phyloP scores from a whole-genome alignment of 2,113 vertebrate genomes.

The Microcebus murinus region DNA sequence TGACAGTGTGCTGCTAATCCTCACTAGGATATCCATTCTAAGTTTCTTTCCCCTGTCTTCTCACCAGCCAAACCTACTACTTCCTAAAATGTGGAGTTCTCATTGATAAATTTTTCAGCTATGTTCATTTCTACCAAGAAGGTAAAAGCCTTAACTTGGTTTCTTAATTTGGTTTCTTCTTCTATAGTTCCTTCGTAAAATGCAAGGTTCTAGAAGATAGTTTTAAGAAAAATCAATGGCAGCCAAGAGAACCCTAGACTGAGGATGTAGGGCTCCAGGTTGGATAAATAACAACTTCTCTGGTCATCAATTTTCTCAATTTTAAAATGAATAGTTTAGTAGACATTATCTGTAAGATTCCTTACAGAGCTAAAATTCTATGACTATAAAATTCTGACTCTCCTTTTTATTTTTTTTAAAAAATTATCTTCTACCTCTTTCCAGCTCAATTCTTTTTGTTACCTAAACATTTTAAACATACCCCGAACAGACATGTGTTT shows the following conservation, averaged over 20 bases:
- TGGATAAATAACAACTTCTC: not conserved
- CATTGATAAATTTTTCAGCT: not conserved
- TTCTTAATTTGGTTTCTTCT: not conserved
- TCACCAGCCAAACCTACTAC: not conserved
- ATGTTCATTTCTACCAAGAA: not conserved
- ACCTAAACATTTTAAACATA: conserved; percentile 34
- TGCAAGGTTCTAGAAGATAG: not conserved
- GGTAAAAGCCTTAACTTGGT: not conserved
- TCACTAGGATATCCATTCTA: not conserved
- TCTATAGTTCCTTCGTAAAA: not conserved
- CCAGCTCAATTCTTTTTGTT: not conserved
- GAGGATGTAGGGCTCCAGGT: not conserved
- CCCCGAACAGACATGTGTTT: conserved; percentile 39
- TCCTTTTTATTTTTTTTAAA: not conserved
- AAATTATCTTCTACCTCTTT: not conserved
- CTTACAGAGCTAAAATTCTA: not conserved
- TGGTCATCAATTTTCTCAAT: not conserved
- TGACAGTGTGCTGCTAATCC: not conserved
- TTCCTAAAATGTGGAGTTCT: not conserved
- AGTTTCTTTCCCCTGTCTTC: not conserved
- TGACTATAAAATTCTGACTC: not conserved
- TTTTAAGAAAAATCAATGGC: not conserved
- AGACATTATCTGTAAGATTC: not conserved
- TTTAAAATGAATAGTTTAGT: not conserved
- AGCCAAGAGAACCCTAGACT: not conserved